These are phyloP conservation scores for Drosophila kuntzei DNA, from an alignment of 2,888 invertebrate species.

Conservation along the genomic window DNA sequence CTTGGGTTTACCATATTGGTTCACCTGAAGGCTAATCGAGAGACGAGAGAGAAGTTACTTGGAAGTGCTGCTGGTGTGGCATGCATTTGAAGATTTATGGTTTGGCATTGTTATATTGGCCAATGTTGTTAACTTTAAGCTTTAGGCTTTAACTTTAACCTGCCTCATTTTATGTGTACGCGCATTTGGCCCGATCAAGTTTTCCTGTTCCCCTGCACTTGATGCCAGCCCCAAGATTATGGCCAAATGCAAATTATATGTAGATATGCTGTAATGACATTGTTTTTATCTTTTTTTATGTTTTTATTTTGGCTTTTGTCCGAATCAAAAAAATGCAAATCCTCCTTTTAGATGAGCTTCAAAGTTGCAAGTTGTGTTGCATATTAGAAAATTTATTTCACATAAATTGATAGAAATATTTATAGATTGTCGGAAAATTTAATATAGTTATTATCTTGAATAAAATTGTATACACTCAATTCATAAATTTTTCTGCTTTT, in stretches of 20 bases:
- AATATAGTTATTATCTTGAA: too few relatives aligned
- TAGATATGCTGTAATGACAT: constrained; percentile 69
- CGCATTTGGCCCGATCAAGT: constrained; percentile 55
- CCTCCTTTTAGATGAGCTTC: background rate
- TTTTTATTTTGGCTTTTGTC: constrained; percentile 17
- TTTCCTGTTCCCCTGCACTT: constrained; percentile 47
- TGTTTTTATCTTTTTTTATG: constrained; percentile 18
- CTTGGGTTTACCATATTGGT: constrained; percentile 78
- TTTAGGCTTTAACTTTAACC: constrained; percentile 74
- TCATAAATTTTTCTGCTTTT: too few relatives aligned
- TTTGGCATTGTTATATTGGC: constrained; percentile 74
- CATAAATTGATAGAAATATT: too few relatives aligned
- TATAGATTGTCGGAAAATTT: too few relatives aligned
- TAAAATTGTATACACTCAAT: too few relatives aligned
- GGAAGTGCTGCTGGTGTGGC: constrained; percentile 78
- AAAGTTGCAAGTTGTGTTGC: background rate
- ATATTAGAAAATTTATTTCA: too few relatives aligned
- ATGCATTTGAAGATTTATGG: constrained; percentile 81
- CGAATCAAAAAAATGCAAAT: constrained; percentile 6
- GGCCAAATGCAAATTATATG: constrained; percentile 77
- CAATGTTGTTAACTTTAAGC: constrained; percentile 74
- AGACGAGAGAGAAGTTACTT: constrained; percentile 59
- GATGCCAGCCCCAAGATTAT: constrained; percentile 62
- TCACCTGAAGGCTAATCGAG: constrained; percentile 73
- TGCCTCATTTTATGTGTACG: constrained; percentile 51